Evolutionary conservation across 2,888 invertebrate species (phyloP).

Genomic region (Seira ritae): DNA sequence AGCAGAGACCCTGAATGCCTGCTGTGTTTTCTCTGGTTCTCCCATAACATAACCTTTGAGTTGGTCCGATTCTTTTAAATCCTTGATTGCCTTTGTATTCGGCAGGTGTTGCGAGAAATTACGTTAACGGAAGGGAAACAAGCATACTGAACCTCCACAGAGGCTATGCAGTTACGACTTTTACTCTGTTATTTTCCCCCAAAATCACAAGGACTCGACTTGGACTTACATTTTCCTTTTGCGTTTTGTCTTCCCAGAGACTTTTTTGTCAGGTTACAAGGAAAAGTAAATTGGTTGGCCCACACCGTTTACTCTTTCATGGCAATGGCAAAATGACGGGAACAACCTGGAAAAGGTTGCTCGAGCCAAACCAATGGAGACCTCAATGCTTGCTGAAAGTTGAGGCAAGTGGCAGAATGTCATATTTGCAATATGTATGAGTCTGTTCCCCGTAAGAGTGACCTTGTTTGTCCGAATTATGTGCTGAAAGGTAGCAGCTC

Average conservation of each 20-base stretch:
- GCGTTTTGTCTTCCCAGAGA: background rate
- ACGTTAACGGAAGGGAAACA: constrained; percentile 33
- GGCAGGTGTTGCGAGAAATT: constrained; percentile 60
- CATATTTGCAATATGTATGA: constrained; percentile 15
- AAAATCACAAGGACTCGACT: background rate
- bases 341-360: background rate
- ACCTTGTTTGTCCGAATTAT: constrained; percentile 5
- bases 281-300: constrained; percentile 4
- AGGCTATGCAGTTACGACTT: background rate
- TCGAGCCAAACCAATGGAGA: background rate
- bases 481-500: background rate
- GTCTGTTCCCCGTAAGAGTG: background rate
- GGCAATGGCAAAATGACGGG: background rate
- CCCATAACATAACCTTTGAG: background rate
- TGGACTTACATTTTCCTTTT: background rate
- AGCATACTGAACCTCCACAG: background rate
- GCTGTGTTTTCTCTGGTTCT: background rate
- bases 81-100: constrained; percentile 58
- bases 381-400: background rate
- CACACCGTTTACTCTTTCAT: background rate
- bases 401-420: background rate
- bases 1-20: background rate
- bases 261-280: background rate
- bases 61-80: constrained; percentile 16
- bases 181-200: constrained; percentile 6